phyloP scores from a whole-genome alignment of 2,113 vertebrate genomes.

The Mobula birostris region DNA sequence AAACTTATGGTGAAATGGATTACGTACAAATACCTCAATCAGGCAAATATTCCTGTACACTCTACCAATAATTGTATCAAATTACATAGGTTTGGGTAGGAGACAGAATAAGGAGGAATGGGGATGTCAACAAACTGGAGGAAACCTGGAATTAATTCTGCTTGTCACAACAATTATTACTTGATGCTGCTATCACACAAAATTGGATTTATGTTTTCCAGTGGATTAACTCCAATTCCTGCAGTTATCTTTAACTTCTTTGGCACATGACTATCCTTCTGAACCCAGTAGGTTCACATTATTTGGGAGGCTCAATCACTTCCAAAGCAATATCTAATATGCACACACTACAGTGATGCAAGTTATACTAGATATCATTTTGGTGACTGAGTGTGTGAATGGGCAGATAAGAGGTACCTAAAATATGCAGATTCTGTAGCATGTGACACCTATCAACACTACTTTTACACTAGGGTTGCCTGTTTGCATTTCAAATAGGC shows the following conservation, averaged over 20 bases:
- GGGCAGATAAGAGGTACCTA: no score
- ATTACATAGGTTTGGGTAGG: neutral
- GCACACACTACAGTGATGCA: no score
- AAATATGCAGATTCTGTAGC: no score
- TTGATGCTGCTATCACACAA: neutral
- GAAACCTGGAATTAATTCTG: neutral
- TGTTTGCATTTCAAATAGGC: no score
- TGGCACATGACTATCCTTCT: neutral
- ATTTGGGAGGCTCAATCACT: neutral
- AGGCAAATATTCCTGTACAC: neutral
- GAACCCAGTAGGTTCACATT: neutral
- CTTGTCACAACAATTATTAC: neutral
- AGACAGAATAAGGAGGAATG: neutral
- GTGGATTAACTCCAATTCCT: neutral
- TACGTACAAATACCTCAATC: neutral
- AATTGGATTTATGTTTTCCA: neutral
- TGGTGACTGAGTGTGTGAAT: no score
- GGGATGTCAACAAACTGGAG: neutral
- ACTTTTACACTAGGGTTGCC: no score
- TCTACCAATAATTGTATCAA: neutral
- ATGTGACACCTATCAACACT: no score
- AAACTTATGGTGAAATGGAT: neutral
- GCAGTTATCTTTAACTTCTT: neutral
- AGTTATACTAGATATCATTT: no score
- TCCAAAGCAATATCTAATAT: no score